These are phyloP conservation scores for Antennarius maculatus DNA, from an alignment of 2,797 vertebrate species.

Conservation along the genomic window DNA sequence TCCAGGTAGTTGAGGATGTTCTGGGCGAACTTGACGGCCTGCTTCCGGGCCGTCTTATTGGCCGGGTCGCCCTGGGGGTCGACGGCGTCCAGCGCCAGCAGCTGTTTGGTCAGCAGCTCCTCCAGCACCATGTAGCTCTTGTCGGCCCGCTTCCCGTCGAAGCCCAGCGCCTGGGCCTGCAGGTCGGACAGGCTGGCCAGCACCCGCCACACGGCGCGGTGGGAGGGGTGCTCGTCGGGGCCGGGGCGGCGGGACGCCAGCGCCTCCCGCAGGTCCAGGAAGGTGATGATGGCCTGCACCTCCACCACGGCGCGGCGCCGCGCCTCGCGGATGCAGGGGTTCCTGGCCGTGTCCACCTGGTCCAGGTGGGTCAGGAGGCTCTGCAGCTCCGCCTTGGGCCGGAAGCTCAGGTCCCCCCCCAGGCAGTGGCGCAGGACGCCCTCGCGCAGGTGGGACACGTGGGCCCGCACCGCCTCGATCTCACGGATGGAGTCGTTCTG, in stretches of 20 bases:
- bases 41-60: conserved; percentile 91
- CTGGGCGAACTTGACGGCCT: conserved; percentile 96
- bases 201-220: conserved; percentile 88
- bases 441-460: conserved; percentile 85
- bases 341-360: conserved; percentile 91
- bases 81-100: conserved; percentile 93
- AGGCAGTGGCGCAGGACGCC: conserved; percentile 86
- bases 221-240: conserved; percentile 83
- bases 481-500: conserved; percentile 94
- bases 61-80: conserved; percentile 91
- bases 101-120: conserved; percentile 96
- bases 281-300: conserved; percentile 92
- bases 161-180: conserved; percentile 91
- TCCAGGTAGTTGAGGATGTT: conserved; percentile 97
- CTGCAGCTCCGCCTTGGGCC: conserved; percentile 91
- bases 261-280: conserved; percentile 91
- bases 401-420: conserved; percentile 85
- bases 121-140: conserved; percentile 96
- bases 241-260: conserved; percentile 80
- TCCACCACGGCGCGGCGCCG: conserved; percentile 93
- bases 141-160: conserved; percentile 91
- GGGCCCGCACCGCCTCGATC: conserved; percentile 90
- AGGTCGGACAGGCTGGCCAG: conserved; percentile 90
- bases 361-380: conserved; percentile 90
- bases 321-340: conserved; percentile 97